phyloP scores from a whole-genome alignment of 2,797 vertebrate species.

The Sparus aurata region DNA sequence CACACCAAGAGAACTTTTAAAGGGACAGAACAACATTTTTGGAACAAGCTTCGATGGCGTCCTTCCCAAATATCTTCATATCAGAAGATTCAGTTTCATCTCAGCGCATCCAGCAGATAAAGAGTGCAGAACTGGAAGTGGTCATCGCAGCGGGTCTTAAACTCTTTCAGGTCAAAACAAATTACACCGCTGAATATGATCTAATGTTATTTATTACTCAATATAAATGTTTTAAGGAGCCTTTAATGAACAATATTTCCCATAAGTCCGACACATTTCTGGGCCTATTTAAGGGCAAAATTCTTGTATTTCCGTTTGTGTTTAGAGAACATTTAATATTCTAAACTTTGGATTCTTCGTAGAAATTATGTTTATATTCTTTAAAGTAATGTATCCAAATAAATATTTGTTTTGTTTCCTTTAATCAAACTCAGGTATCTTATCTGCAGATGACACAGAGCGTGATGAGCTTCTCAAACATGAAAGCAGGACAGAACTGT shows the following conservation, averaged over 20 bases:
- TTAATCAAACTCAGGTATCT: too few relatives aligned
- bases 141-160: too few relatives aligned
- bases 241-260: background rate
- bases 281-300: background rate
- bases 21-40: background rate
- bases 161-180: too few relatives aligned
- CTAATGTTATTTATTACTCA: background rate
- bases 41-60: background rate
- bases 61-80: too few relatives aligned
- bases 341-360: background rate
- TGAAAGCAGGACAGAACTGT: background rate
- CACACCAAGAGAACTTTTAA: too few relatives aligned
- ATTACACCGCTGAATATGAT: too few relatives aligned
- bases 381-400: background rate
- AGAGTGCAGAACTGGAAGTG: background rate
- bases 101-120: background rate
- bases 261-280: background rate
- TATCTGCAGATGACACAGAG: too few relatives aligned
- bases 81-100: background rate
- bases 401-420: too few relatives aligned
- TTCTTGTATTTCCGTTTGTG: background rate
- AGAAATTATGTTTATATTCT: background rate
- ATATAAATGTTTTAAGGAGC: background rate
- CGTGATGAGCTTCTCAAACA: too few relatives aligned
- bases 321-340: background rate